Evolutionary conservation across 1,140 invertebrate genomes (phyloP).

Genomic region (Scaptomyza hsui): DNA sequence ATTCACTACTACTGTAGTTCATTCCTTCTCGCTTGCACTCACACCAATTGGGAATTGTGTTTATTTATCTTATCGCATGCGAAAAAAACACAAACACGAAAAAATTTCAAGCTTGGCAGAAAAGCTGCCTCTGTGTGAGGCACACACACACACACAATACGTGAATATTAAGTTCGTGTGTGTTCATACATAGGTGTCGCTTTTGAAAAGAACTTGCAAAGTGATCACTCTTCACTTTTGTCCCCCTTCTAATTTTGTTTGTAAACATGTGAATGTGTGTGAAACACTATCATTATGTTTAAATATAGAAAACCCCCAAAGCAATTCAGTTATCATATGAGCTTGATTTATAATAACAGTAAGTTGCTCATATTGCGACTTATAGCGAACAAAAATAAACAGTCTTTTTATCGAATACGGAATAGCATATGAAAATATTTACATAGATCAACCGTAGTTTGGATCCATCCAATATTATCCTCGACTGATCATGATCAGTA

Average conservation of each 20-base stretch:
- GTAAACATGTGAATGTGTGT: conserved; percentile 30
- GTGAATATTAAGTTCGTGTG: conserved; percentile 7
- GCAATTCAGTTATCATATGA: conserved; percentile 34
- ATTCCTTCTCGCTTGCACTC: conserved; percentile 9
- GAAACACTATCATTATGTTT: conserved; percentile 37
- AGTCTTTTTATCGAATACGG: too few species aligned
- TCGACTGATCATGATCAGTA: too few species aligned
- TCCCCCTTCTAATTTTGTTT: neutral
- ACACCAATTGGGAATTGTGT: conserved; percentile 18
- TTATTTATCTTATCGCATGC: conserved; percentile 71
- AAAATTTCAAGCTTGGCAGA: conserved; percentile 54
- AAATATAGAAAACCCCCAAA: conserved; percentile 52
- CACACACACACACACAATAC: neutral
- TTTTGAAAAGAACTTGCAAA: conserved; percentile 28
- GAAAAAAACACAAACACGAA: conserved; percentile 43
- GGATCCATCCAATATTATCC: too few species aligned
- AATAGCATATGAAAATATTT: too few species aligned
- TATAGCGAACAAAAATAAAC: neutral
- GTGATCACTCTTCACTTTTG: conserved; percentile 32
- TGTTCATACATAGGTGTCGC: neutral
- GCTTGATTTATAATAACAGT: conserved; percentile 41
- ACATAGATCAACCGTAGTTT: too few species aligned
- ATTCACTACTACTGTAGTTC: conserved; percentile 7
- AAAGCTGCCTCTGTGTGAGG: conserved; percentile 26
- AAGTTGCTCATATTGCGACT: conserved; percentile 19